Evolutionary conservation across 2,888 invertebrate species (phyloP).

Genomic region (Gasteruption jaculator): DNA sequence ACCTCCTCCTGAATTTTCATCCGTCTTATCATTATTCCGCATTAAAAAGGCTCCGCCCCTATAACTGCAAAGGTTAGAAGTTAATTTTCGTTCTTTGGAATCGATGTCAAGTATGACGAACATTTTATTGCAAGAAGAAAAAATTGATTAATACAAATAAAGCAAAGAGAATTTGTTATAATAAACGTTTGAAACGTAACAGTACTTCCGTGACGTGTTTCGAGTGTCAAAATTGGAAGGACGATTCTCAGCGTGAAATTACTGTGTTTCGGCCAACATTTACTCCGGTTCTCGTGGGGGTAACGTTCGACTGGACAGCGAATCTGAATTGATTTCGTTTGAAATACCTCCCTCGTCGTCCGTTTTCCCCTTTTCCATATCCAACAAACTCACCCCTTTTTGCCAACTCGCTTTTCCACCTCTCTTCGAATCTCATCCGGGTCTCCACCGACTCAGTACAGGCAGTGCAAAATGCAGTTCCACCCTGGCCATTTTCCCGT

Average conservation of each 20-base stretch:
- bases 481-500: conserved; percentile 28
- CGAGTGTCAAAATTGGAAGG: conserved; percentile 42
- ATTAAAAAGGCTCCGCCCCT: conserved; percentile 22
- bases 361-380: conserved; percentile 30
- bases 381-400: conserved; percentile 26
- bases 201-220: conserved; percentile 29
- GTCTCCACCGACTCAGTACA: conserved; percentile 25
- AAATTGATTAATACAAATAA: too few species aligned
- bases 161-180: too few species aligned
- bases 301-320: conserved; percentile 47
- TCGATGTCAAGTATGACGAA: too few species aligned
- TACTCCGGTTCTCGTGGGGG: conserved; percentile 38
- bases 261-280: conserved; percentile 49
- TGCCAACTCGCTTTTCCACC: conserved; percentile 18
- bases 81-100: too few species aligned
- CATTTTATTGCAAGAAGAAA: too few species aligned
- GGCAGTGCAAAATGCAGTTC: conserved; percentile 33
- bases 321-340: conserved; percentile 51
- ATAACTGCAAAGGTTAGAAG: too few species aligned
- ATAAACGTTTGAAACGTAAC: too few species aligned
- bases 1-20: too few species aligned
- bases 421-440: conserved; percentile 29
- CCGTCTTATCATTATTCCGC: too few species aligned
- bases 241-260: conserved; percentile 45
- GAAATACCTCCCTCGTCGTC: conserved; percentile 36